Evolutionary conservation across 2,888 invertebrate genomes (phyloP).

Genomic region (Latrodectus hesperus): DNA sequence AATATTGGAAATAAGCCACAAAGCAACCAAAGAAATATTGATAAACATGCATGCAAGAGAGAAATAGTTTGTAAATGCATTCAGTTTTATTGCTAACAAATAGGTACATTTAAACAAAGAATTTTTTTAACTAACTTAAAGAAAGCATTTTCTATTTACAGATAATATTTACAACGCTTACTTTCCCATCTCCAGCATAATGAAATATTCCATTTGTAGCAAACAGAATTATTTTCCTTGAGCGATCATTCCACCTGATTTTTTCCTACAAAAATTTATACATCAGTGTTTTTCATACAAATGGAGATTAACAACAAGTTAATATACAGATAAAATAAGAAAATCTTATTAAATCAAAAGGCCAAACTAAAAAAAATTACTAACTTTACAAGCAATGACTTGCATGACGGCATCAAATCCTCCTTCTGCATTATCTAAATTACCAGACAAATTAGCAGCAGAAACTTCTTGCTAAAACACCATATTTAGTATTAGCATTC

Average conservation of each 20-base stretch:
- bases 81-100: not conserved
- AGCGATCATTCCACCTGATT: constrained; percentile 96
- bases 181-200: constrained; percentile 97
- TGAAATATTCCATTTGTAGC: constrained; percentile 99
- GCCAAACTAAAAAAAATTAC: not conserved
- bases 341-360: not conserved
- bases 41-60: not conserved
- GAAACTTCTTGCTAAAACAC: constrained; percentile 83
- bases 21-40: constrained; percentile 8
- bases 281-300: not conserved
- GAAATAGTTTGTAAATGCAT: not conserved
- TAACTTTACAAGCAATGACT: constrained; percentile 91
- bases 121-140: not conserved
- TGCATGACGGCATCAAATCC: constrained; percentile 99
- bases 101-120: not conserved
- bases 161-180: constrained; percentile 12
- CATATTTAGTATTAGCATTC: too few relatives aligned
- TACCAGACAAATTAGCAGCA: constrained; percentile 76
- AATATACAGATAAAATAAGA: not conserved
- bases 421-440: constrained; percentile 91
- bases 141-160: not conserved
- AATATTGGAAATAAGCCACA: constrained; percentile 8
- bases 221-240: constrained; percentile 93
- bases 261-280: constrained; percentile 78
- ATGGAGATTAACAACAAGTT: not conserved